A percentile compares a stretch with the other conserved stretches of the same genome.
phyloP scores from a whole-genome alignment of 2,113 vertebrate genomes.

The Halichoerus grypus region DNA sequence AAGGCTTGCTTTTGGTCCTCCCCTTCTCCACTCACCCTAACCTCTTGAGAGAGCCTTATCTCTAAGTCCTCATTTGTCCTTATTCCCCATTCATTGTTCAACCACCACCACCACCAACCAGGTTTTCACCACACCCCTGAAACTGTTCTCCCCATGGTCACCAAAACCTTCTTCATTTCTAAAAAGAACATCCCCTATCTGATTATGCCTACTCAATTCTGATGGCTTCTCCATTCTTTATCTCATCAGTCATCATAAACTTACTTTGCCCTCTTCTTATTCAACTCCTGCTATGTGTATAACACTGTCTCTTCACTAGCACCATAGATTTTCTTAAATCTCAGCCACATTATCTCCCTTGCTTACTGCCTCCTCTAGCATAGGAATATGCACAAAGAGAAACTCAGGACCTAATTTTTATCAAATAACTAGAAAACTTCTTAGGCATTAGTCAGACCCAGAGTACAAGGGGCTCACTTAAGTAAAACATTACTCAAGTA shows the following conservation, averaged over 20 bases:
- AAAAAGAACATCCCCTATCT: background rate
- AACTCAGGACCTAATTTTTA: background rate
- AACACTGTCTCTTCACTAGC: background rate
- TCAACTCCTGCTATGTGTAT: background rate
- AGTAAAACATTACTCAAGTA: background rate
- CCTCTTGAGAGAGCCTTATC: background rate
- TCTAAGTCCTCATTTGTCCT: background rate
- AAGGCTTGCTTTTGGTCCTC: background rate
- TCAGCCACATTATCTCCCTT: constrained; percentile 10
- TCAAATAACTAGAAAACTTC: background rate
- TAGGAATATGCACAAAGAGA: background rate
- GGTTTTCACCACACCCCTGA: background rate
- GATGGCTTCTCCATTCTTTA: constrained; percentile 2
- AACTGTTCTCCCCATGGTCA: background rate
- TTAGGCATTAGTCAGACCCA: background rate
- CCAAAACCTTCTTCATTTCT: constrained; percentile 30
- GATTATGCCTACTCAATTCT: background rate
- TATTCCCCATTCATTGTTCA: background rate
- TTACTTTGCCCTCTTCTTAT: background rate
- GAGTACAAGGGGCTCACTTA: constrained; percentile 25
- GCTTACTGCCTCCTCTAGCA: background rate
- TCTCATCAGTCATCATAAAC: background rate
- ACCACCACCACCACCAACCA: background rate
- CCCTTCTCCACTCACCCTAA: background rate
- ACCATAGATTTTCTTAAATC: constrained; percentile 21